phyloP scores from a whole-genome alignment of 2,113 vertebrate species.

The Petromus typicus region DNA sequence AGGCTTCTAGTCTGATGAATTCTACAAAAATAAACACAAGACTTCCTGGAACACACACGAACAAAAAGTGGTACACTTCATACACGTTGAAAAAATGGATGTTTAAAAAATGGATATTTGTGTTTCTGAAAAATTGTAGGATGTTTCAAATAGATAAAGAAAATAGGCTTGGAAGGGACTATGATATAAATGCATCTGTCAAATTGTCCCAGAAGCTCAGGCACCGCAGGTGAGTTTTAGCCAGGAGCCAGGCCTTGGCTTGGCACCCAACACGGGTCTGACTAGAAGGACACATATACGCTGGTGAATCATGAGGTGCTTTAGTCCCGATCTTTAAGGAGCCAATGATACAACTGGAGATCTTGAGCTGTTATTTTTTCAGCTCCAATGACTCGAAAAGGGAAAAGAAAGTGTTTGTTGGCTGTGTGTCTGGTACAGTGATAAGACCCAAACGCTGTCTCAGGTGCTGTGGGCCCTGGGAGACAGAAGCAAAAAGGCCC shows the following conservation, averaged over 20 bases:
- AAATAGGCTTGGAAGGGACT: not conserved
- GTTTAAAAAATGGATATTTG: not conserved
- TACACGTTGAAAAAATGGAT: not conserved
- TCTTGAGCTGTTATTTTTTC: not conserved
- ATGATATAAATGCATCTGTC: not conserved
- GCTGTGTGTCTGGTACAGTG: not conserved
- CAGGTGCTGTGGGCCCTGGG: not conserved
- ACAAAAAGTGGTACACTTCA: not conserved
- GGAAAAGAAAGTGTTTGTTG: not conserved
- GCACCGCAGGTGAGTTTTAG: not conserved
- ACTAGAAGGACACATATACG: too few relatives aligned
- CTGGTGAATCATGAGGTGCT: not conserved
- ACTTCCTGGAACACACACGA: not conserved
- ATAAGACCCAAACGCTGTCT: not conserved
- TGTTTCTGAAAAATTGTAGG: not conserved
- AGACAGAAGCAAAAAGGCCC: not conserved
- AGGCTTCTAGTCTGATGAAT: not conserved
- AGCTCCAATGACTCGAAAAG: not conserved
- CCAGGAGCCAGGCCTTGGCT: not conserved
- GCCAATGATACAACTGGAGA: not conserved
- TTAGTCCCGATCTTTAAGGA: not conserved
- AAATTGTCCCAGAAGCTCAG: too few relatives aligned
- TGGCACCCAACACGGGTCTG: not conserved
- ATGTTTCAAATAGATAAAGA: not conserved
- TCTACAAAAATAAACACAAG: slow-evolving; percentile 1